Evolutionary conservation across 1,140 invertebrate species (phyloP), one percentile per base, ranked within the genome.

Genomic region (Ectropis grisescens): DNA sequence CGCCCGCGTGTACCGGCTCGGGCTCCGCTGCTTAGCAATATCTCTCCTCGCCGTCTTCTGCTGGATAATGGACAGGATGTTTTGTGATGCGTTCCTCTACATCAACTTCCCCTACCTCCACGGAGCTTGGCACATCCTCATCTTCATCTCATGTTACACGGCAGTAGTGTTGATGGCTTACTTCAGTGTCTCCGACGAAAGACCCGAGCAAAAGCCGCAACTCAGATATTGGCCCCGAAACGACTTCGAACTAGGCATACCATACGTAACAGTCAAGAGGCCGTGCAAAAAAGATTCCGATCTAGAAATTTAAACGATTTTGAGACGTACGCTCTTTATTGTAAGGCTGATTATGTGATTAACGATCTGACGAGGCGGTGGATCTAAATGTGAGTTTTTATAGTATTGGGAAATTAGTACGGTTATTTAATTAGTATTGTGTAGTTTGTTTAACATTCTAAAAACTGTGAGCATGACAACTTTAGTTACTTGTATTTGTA

Each of bases 51-150:
- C 91, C 2, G 86, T 92, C 6, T 72, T 87, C 38, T 91, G 88
- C 56, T 93, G 92, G 92, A 72, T 93, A 8, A 89, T 90, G 43
- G 92, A 93, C 75, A 80, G 89, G 12, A 70, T 92, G 43, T 90
- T 92, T 66, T 93, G 92, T 61, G 89, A 92, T 50, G 85, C 89
- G 11, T 93, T 90, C 90, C 84, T 88, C 0, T 85, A 86, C 5
- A 83, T 92, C 11, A 87, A 91, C 62, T 91, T 93, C 52, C 91
- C 91, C 0, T 93, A 93, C 72, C 79, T 93, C 46, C 92, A 93
- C 67, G 90, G 88, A 9, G 82, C 92, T 4, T 93, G 91, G 91
- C 92, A 93, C 70, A 81, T 93, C 11, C 86, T 93, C 24, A 92
- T 92, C 46, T 92, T 92, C 46, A 90, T 93, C 26, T 87, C 90